Percentiles rank a stretch among this genome's conserved stretches.
These are phyloP conservation scores for Eunapius fragilis DNA, from an alignment of 37 sponge, comb jelly and placozoan genomes.

Conservation along the genomic window DNA sequence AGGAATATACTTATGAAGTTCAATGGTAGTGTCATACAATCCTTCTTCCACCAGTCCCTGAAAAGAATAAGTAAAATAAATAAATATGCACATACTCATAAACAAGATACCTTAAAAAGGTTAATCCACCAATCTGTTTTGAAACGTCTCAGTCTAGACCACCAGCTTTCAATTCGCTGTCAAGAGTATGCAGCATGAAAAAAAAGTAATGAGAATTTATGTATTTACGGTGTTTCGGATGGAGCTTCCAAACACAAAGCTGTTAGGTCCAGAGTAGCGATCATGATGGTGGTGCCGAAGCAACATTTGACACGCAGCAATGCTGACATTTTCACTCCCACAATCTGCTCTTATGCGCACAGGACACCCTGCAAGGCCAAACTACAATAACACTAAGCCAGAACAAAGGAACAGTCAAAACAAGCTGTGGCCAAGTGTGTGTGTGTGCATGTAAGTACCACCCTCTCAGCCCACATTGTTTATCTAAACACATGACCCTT, in stretches of 20 bases:
- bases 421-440: background rate
- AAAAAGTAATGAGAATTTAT: background rate
- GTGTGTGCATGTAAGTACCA: conserved; percentile 9
- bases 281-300: conserved; percentile 30
- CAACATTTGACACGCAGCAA: conserved; percentile 35
- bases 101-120: conserved; percentile 16
- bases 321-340: conserved; percentile 41
- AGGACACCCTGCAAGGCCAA: conserved; percentile 36
- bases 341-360: conserved; percentile 29
- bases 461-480: background rate
- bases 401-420: background rate
- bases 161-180: conserved; percentile 64
- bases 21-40: background rate
- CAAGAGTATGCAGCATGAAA: background rate
- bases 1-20: conserved; percentile 18
- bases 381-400: background rate
- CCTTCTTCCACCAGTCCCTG: conserved; percentile 19
- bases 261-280: conserved; percentile 23
- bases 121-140: conserved; percentile 57
- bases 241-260: conserved; percentile 54
- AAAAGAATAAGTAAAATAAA: background rate
- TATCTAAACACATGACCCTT: too few species aligned
- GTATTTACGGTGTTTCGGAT: conserved; percentile 32
- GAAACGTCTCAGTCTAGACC: conserved; percentile 44
- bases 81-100: background rate